phyloP scores from a whole-genome alignment of 2,113 vertebrate species.

The Pantherophis guttatus region DNA sequence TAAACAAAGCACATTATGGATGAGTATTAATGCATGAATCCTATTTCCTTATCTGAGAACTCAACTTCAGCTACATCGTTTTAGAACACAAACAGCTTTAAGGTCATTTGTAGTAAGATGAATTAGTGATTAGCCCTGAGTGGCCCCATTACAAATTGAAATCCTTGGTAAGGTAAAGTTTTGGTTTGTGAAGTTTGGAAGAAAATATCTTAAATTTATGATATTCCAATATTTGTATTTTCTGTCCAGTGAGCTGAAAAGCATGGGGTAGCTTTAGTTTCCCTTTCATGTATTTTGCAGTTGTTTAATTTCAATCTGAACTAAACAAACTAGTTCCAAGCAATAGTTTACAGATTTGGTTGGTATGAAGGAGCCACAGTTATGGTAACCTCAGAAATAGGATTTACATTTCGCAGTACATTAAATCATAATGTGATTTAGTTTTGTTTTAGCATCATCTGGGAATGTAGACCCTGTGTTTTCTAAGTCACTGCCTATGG shows the following conservation, averaged over 20 bases:
- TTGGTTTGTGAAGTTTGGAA: background rate
- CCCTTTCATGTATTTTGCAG: background rate
- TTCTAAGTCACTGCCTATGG: background rate
- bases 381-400: background rate
- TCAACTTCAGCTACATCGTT: background rate
- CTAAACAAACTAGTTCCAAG: background rate
- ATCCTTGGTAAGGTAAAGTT: background rate
- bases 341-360: background rate
- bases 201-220: background rate
- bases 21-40: background rate
- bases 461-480: background rate
- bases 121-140: background rate
- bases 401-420: background rate
- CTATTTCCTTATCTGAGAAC: background rate
- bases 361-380: background rate
- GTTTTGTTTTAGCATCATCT: background rate
- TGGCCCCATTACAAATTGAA: background rate
- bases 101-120: background rate
- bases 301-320: background rate
- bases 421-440: background rate
- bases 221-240: background rate
- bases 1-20: background rate
- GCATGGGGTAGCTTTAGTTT: background rate
- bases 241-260: background rate
- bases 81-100: background rate